These are phyloP conservation scores for Prionace glauca DNA, from an alignment of 2,797 vertebrate species.

Conservation along the genomic window DNA sequence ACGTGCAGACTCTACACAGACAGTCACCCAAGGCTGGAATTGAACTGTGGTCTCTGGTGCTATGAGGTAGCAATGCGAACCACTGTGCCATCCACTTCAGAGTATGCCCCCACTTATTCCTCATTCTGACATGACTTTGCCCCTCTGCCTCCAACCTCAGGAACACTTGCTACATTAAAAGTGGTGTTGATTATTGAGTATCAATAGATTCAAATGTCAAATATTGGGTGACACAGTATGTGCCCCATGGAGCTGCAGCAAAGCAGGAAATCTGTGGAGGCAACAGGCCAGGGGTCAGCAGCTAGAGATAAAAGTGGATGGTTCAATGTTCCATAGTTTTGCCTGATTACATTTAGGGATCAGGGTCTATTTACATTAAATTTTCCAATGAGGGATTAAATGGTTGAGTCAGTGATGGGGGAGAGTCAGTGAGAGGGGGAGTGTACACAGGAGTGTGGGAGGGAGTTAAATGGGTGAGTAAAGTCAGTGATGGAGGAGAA, in stretches of 20 bases:
- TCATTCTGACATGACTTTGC: neutral
- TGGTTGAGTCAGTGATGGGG: neutral
- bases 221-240: neutral
- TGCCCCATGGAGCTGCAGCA: neutral
- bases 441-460: neutral
- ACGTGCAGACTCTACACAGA: too few relatives aligned
- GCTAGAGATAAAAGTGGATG: neutral
- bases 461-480: neutral
- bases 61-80: too few relatives aligned
- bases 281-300: neutral
- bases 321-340: neutral
- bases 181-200: neutral
- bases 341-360: neutral
- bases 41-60: too few relatives aligned
- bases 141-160: neutral
- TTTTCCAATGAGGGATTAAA: neutral
- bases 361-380: neutral
- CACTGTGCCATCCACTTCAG: neutral
- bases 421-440: neutral
- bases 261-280: too few relatives aligned
- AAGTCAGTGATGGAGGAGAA: too few relatives aligned
- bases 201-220: neutral
- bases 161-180: neutral
- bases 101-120: neutral
- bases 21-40: too few relatives aligned